Base-by-base conservation (phyloP, 2,797 vertebrate genomes). In the Adelosebastes latens region DNA sequence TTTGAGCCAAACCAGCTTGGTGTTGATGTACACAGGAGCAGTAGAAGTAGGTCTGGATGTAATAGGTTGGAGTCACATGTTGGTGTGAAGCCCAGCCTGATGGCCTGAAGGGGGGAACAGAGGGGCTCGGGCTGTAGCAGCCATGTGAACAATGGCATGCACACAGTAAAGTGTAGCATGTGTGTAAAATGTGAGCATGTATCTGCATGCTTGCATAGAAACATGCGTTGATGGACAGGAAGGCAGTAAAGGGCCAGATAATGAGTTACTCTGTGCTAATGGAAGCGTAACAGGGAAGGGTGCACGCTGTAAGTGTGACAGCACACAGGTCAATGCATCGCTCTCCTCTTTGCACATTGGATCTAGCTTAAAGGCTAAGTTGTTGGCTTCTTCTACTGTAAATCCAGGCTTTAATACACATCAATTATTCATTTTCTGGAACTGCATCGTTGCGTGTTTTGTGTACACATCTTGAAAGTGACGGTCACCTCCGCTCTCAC, bases 371-470 rank as follows among this genome's bases (percentile, higher is more conserved):
- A 60, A 73, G 60, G 49, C 58, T 34, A 62, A 71, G 58, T 39
- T 55, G 65, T 83, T n/a, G 53, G 52, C 53, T 32, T 61, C 49
- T 25, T 72, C n/a, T 29, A 8, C 61, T n/a, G 59, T 32, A 27
- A 80, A 77, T 63, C 61, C 32, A 34, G 62, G 32, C 53, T 49
- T 80, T 9, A 29, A 52, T 25, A 18, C 11, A n/a, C 63, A 83
- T 89, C 27, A 79, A 88, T 86, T 80, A 88, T 90, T 86, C 9
- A 91, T 83, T 18, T 27, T 36, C 11, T 55, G 27, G 36, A 56
- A 34, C 12, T 32, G 29, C 60, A n/a, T 18, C 8, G 53, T 25
- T 71, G 69, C 52, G 66, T 46, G 36, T 63, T 63, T 71, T 49
- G 64, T 27, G 73, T 36, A 9, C 36, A 81, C 67, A 69, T 73